Conservation (phyloP, 2,888 invertebrate genomes). For the Eudasyphora cyanicolor region DNA sequence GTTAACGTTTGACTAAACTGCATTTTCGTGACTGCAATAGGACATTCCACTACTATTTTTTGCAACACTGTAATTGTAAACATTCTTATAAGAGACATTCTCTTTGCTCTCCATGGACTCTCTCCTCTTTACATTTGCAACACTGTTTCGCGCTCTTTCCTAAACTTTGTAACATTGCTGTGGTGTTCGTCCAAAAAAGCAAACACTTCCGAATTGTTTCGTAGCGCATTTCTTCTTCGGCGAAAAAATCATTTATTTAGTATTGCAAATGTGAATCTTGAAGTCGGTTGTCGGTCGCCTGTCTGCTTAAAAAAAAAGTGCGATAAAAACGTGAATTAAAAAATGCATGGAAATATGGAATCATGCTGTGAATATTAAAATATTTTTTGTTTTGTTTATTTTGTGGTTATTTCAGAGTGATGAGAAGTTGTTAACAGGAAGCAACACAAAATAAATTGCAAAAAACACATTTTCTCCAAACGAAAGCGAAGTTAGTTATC, state of each 20-base stretch:
- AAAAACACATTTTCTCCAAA: neutral
- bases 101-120: neutral
- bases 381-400: neutral
- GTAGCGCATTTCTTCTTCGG: conserved; percentile 20
- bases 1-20: too few relatives aligned
- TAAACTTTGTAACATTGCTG: too few relatives aligned
- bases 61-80: neutral
- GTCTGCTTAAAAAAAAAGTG: neutral
- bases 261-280: conserved; percentile 29
- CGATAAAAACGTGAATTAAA: conserved; percentile 15
- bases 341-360: neutral
- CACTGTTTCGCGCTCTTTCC: conserved; percentile 23
- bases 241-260: conserved; percentile 25
- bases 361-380: neutral
- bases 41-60: neutral
- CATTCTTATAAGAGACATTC: neutral
- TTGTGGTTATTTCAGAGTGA: neutral
- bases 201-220: neutral
- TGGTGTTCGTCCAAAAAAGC: too few relatives aligned
- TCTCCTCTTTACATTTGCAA: neutral
- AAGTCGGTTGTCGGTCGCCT: conserved; percentile 1
- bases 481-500: conserved; percentile 9
- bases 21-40: too few relatives aligned
- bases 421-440: neutral
- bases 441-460: neutral